Base-by-base conservation (phyloP, 2,113 vertebrate species). In the Pelecanus crispus region DNA sequence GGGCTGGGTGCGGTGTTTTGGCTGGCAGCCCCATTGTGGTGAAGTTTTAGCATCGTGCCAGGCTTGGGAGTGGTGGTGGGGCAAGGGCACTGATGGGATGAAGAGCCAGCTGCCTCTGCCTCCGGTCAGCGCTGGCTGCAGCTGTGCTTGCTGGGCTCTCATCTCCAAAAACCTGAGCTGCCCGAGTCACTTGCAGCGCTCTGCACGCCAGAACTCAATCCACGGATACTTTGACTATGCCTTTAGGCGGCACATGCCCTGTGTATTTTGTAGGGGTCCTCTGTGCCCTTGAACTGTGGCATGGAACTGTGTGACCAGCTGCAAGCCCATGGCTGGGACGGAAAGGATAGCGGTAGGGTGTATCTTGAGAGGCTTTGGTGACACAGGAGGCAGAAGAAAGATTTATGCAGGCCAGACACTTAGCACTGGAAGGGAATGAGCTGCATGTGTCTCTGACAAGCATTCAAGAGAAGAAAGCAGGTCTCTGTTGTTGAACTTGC, bases 311-410 rank as follows among this genome's bases (percentile, higher is more conserved):
- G 12, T 75, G 80, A 63, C 42, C 42, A 10, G 44, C 52, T 80
- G 56, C 29, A 63, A 59, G 32, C 13, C 34, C 0, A 0, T 56
- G 26, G 9, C 45, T 42, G 74, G 56, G 38, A 55, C 0, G 12
- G 65, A 42, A 71, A 29, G 45, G 52, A 5, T 29, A 7, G 6
- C 24, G 63, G 20, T 11, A 36, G 25, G 36, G 42, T 26, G 13
- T 70, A 19, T 70, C 16, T 81, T 81, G 63, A 88, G 78, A 66
- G 22, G 44, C 63, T 79, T 81, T 71, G 50, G 20, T 71, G 53
- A 7, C 31, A 11, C 0, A 0, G 38, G 44, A 90, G 40, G 13
- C 38, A 6, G 21, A n/a, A 55, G 72, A 34, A 74, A 67, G 31
- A 29, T 74, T 75, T 61, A 21, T 28, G 32, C 8, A 17, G 50